Percentiles rank a stretch among this genome's conserved stretches.
phyloP scores from a whole-genome alignment of 2,888 invertebrate species.

The Penaeus monodon region DNA sequence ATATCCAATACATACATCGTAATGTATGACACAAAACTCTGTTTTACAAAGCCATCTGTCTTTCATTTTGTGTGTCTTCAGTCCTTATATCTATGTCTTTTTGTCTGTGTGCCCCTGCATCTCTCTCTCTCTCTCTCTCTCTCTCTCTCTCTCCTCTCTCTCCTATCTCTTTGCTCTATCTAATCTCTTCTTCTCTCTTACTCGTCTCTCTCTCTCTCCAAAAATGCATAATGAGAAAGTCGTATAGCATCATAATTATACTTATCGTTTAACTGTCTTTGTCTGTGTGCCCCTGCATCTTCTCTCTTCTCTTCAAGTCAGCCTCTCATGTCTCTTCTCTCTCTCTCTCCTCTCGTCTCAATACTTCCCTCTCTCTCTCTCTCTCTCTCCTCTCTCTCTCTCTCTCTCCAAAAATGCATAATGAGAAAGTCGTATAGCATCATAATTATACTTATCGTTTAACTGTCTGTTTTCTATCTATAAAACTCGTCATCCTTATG shows the following conservation, averaged over 20 bases:
- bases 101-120: background rate
- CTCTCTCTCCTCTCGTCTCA: background rate
- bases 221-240: too few species aligned
- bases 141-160: background rate
- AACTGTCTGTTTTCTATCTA: too few species aligned
- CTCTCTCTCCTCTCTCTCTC: background rate
- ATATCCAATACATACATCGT: too few species aligned
- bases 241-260: too few species aligned
- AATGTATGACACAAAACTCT: too few species aligned
- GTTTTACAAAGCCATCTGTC: too few species aligned
- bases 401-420: background rate
- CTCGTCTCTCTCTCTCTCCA: background rate
- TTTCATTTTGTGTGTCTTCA: background rate
- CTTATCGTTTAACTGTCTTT: background rate
- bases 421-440: too few species aligned
- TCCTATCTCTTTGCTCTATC: conserved; percentile 1
- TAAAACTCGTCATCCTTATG: too few species aligned
- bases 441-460: too few species aligned
- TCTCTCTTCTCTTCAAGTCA: background rate
- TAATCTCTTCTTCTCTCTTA: background rate
- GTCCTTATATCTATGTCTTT: background rate
- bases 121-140: background rate
- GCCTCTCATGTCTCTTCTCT: background rate
- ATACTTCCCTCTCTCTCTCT: background rate
- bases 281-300: background rate